Evolutionary conservation across 2,113 vertebrate genomes (phyloP), one percentile per base, ranked within the genome.

Genomic region (Regulus satrapa): DNA sequence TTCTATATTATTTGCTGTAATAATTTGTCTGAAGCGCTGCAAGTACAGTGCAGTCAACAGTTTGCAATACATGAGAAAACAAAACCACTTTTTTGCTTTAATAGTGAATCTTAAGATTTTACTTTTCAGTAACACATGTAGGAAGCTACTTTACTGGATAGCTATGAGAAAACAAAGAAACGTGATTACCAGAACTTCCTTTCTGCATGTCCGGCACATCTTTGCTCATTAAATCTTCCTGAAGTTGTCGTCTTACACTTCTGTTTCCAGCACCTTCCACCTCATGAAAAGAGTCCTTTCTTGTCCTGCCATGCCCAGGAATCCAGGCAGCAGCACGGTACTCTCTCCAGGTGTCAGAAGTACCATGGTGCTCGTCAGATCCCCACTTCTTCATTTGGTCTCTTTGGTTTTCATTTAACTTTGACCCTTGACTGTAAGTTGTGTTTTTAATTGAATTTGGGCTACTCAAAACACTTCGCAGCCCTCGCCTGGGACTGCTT

Each of bases 321-420:
- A 81, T 66, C 92, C 97, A 94, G 54, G 95, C 55, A 82, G 87
- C 76, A 63, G 96, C 85, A 89, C 94, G 97, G 76, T 96, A 95
- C 26, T 98, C 98, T 94, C 98, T 98, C 99, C 98, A 98, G 72
- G 40, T 97, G 54, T 99, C 98, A 43, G 97, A 97, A 93, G 94
- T 94, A 73, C 85, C 84, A 43, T n/a, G 85, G 51, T 97, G 96
- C 89, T 97, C 98, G 80, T 98, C 98, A 51, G 97, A 95, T 2
- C 97, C 62, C 97, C 98, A 97, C 67, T 98, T 98, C 88, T 97
- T 98, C 41, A 80, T 85, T 34, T 98, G 98, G 62, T 99, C 99
- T 96, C 95, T 99, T 9, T 98, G 98, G 48, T 62, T 97, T 77
- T 98, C 98, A 82, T 77, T 97, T 75, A 97, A 85, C 86, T 98